These are phyloP conservation scores for Carcharodon carcharias DNA, from an alignment of 2,797 vertebrate species.

Conservation along the genomic window DNA sequence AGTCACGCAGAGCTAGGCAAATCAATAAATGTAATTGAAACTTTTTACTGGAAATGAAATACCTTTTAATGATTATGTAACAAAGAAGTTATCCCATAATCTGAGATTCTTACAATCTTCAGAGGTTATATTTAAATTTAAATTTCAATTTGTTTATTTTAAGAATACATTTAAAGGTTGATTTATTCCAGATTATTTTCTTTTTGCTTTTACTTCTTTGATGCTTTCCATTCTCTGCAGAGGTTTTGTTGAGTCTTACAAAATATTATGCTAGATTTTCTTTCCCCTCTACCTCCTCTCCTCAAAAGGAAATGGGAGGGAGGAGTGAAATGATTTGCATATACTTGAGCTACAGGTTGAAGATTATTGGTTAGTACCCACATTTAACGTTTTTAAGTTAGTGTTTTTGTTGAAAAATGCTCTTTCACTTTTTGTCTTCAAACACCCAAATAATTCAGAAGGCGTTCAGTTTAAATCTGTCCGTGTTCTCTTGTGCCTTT, in stretches of 20 bases:
- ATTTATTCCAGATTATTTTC: background rate
- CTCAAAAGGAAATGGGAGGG: background rate
- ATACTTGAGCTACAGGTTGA: background rate
- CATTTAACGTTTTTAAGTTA: background rate
- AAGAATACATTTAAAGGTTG: background rate
- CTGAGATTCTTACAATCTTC: background rate
- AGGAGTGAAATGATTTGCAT: background rate
- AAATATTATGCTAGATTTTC: background rate
- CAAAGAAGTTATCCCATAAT: background rate
- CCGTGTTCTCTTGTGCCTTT: background rate
- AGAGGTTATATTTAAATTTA: background rate
- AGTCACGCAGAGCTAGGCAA: constrained; percentile 13
- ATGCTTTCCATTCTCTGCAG: background rate
- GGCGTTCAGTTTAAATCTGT: background rate
- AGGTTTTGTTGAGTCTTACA: background rate
- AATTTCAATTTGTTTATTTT: background rate
- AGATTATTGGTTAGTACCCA: background rate
- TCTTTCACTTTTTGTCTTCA: background rate
- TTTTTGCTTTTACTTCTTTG: background rate
- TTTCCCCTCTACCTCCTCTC: background rate
- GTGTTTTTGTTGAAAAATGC: background rate
- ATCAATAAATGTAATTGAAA: background rate
- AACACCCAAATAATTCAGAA: background rate
- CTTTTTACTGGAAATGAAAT: background rate
- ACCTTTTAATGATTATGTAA: background rate